A percentile compares a stretch with the other conserved stretches of the same genome.
Conservation (phyloP, 2,888 invertebrate genomes). For the Hipparchia sbordonii region DNA sequence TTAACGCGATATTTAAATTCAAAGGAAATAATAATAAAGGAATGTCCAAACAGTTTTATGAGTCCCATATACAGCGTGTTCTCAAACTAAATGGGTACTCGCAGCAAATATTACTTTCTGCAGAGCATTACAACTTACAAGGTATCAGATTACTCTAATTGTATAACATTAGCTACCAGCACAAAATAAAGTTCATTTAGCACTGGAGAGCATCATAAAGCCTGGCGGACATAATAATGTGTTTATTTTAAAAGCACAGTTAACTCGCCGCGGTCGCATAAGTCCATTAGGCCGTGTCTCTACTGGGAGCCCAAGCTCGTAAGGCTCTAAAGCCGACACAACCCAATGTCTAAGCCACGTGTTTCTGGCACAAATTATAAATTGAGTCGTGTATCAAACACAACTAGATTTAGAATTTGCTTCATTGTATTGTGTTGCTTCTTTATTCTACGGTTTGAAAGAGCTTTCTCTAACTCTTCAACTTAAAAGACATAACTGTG, state of each 20-base stretch:
- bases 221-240: conserved; percentile 54
- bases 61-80: conserved; percentile 1
- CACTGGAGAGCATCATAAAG: conserved; percentile 31
- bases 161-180: conserved; percentile 50
- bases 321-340: background rate
- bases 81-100: background rate
- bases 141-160: conserved; percentile 51
- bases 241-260: conserved; percentile 78
- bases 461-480: too few species aligned
- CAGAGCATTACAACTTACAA: conserved; percentile 44
- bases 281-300: conserved; percentile 22
- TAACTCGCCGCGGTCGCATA: conserved; percentile 43
- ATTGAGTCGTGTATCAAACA: too few species aligned
- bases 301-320: background rate
- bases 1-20: too few species aligned
- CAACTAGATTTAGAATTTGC: too few species aligned
- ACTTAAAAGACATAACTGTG: too few species aligned
- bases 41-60: background rate
- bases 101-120: conserved; percentile 28
- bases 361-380: too few species aligned
- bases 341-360: too few species aligned
- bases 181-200: conserved; percentile 48
- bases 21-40: background rate
- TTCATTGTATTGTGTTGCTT: too few species aligned
- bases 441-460: too few species aligned